Evolutionary conservation across 2,888 invertebrate genomes (phyloP).

Genomic region (Steromphala cineraria): DNA sequence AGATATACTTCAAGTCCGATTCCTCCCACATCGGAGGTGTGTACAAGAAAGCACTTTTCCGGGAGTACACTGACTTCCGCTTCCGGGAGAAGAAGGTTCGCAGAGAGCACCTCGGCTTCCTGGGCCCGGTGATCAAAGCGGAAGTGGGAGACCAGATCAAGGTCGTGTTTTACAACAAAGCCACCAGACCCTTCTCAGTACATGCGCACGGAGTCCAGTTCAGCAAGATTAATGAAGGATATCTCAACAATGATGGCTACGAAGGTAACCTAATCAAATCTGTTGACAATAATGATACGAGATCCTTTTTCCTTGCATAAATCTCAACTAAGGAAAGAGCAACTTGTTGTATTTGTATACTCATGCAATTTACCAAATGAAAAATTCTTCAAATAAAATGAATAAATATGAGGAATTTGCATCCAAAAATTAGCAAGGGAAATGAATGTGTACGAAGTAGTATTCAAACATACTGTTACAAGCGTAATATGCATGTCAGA

Average conservation of each 20-base stretch:
- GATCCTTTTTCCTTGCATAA: too few species aligned
- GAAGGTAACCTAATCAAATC: not conserved
- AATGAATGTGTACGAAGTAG: too few species aligned
- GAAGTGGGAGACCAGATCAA: constrained; percentile 32
- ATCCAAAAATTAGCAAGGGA: too few species aligned
- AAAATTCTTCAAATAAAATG: too few species aligned
- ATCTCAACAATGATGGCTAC: constrained; percentile 42
- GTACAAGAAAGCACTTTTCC: constrained; percentile 37
- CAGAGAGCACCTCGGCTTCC: constrained; percentile 28
- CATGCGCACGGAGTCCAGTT: constrained; percentile 45
- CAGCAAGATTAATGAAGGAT: constrained; percentile 52
- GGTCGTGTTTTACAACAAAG: constrained; percentile 35
- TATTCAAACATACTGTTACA: too few species aligned
- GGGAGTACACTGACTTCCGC: constrained; percentile 33
- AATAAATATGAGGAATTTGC: too few species aligned
- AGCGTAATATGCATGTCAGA: too few species aligned
- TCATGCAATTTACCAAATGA: too few species aligned
- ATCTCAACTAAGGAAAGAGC: too few species aligned
- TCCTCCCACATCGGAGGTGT: constrained; percentile 24
- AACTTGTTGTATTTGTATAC: too few species aligned
- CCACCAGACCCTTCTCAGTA: constrained; percentile 28
- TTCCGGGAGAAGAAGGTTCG: constrained; percentile 18
- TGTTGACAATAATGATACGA: too few species aligned
- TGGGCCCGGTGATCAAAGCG: constrained; percentile 37
- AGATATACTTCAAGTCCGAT: constrained; percentile 27